Conservation (phyloP, 23 tunicate genomes). For the Aplidium turbinatum region DNA sequence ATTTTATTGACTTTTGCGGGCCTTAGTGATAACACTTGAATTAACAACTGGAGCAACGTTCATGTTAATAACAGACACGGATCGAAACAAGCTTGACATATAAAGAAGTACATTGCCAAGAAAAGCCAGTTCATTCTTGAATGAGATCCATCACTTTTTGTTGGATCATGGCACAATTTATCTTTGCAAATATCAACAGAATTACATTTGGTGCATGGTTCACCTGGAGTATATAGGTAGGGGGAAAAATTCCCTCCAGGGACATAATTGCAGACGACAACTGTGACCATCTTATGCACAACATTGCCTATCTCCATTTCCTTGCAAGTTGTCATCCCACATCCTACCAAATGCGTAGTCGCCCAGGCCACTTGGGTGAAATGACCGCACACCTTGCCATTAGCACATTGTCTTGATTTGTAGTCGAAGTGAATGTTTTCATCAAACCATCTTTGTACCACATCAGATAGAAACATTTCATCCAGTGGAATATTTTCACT, state of each 20-base stretch:
- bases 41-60: too few relatives aligned
- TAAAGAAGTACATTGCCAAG: too few relatives aligned
- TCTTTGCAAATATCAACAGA: too few relatives aligned
- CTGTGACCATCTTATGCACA: conserved; percentile 3
- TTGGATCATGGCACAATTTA: too few relatives aligned
- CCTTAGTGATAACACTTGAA: too few relatives aligned
- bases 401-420: neutral
- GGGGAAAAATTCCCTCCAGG: conserved; percentile 31
- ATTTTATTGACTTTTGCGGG: too few relatives aligned
- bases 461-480: neutral
- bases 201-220: too few relatives aligned
- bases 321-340: conserved; percentile 34
- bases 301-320: neutral
- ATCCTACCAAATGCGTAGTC: neutral
- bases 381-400: neutral
- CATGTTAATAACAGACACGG: too few relatives aligned
- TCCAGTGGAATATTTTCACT: neutral
- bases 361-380: conserved; percentile 20
- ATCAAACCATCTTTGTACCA: conserved; percentile 15
- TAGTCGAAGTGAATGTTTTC: neutral
- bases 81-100: too few relatives aligned
- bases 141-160: too few relatives aligned
- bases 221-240: too few relatives aligned
- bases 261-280: conserved; percentile 29
- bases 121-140: too few relatives aligned